Evolutionary conservation across 2,888 invertebrate species (phyloP).

Genomic region (Odontocerum albicorne): DNA sequence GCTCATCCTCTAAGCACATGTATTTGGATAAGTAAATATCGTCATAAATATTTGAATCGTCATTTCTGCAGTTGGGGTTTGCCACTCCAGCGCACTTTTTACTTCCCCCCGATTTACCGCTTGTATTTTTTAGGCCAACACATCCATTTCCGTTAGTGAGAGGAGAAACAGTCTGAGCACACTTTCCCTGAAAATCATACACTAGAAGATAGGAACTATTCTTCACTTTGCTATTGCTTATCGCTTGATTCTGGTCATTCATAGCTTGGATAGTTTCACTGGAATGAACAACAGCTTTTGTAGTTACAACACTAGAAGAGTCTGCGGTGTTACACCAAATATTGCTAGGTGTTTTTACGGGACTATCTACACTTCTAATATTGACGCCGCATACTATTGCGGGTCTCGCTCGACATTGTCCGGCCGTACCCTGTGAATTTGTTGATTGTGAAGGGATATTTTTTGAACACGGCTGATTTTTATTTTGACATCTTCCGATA

Average conservation of each 20-base stretch:
- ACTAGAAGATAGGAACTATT: constrained; percentile 64
- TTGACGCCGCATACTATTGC: constrained; percentile 54
- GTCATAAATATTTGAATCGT: constrained; percentile 51
- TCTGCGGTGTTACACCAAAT: constrained; percentile 24
- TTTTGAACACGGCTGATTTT: constrained; percentile 32
- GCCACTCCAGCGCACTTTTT: constrained; percentile 53
- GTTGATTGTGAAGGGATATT: constrained; percentile 3
- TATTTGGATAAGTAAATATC: constrained; percentile 49
- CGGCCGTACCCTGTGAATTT: neutral
- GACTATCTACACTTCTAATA: constrained; percentile 41
- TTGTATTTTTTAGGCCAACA: constrained; percentile 45
- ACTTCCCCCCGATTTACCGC: constrained; percentile 57
- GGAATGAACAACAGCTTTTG: constrained; percentile 37
- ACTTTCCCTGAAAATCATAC: constrained; percentile 69
- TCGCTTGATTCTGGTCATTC: constrained; percentile 76
- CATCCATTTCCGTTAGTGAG: constrained; percentile 53
- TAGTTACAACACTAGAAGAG: constrained; percentile 19
- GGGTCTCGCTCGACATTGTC: constrained; percentile 44
- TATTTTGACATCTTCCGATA: constrained; percentile 35
- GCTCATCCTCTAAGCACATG: constrained; percentile 62
- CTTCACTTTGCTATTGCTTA: constrained; percentile 49
- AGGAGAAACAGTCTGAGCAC: constrained; percentile 51
- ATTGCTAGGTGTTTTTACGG: constrained; percentile 27
- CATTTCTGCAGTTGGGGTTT: constrained; percentile 41
- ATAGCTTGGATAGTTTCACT: constrained; percentile 66